A percentile compares a stretch with the other conserved stretches of the same genome.
Conservation (phyloP, 35 echinoderm and acorn worm species). For the Lytechinus variegatus region DNA sequence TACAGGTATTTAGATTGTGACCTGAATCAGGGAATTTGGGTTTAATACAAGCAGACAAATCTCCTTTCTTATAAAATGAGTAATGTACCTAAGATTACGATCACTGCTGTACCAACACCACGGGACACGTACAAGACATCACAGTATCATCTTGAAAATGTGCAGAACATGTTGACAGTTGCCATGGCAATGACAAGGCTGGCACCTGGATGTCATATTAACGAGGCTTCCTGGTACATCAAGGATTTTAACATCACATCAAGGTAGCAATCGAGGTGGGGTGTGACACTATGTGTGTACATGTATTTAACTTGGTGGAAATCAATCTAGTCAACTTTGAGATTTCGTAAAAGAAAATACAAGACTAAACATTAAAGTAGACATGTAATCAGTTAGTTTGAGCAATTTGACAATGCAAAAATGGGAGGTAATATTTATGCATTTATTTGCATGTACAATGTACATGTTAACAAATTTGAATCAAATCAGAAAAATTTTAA, state of each 20-base stretch:
- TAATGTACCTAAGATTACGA: not conserved
- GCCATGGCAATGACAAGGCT: not conserved
- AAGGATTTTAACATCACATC: not conserved
- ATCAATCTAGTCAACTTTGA: too few species aligned
- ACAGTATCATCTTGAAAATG: not conserved
- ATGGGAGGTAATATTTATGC: too few species aligned
- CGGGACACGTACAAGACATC: not conserved
- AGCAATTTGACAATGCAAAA: too few species aligned
- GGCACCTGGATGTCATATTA: not conserved
- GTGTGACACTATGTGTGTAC: not conserved
- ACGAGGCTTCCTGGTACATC: not conserved
- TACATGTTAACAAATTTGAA: too few species aligned
- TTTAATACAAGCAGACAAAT: not conserved
- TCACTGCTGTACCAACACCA: not conserved
- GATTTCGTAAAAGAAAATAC: too few species aligned
- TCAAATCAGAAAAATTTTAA: too few species aligned
- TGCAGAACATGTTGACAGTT: not conserved
- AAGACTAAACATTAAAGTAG: too few species aligned
- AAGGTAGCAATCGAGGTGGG: not conserved
- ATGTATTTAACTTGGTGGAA: too few species aligned
- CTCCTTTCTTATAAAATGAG: not conserved
- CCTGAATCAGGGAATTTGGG: not conserved
- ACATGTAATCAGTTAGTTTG: too few species aligned
- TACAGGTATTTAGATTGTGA: not conserved
- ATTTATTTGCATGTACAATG: too few species aligned